Conservation (phyloP, 2,113 vertebrate genomes). For the Pyrgilauda ruficollis region DNA sequence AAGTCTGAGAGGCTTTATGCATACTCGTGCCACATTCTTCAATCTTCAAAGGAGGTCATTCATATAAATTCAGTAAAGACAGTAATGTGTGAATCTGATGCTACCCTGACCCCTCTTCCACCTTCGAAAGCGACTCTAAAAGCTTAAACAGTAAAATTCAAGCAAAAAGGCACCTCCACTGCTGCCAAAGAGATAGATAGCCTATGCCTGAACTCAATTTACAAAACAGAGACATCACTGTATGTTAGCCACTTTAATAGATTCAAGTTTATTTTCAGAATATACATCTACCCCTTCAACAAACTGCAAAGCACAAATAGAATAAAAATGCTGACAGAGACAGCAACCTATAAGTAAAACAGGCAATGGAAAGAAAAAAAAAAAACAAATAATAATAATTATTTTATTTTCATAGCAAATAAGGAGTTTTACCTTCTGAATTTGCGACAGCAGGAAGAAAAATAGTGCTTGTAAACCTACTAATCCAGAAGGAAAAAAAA, state of each 20-base stretch:
- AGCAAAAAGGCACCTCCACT: slow-evolving; percentile 71
- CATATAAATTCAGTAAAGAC: slow-evolving; percentile 83
- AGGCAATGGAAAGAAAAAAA: slow-evolving; percentile 17
- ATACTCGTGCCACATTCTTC: slow-evolving; percentile 67
- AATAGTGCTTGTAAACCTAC: neutral
- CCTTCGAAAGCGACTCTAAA: slow-evolving; percentile 75
- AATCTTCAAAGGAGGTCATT: slow-evolving; percentile 80
- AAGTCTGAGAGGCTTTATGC: slow-evolving; percentile 57
- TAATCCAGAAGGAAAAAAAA: slow-evolving; percentile 15
- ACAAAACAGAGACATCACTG: slow-evolving; percentile 80
- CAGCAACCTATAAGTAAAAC: slow-evolving; percentile 39
- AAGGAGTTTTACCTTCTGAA: neutral
- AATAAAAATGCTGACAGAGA: slow-evolving; percentile 63
- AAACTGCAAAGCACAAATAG: slow-evolving; percentile 66
- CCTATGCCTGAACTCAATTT: slow-evolving; percentile 80
- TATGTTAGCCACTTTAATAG: slow-evolving; percentile 79
- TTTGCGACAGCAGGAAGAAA: neutral
- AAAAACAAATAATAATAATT: slow-evolving; percentile 33
- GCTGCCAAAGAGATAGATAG: slow-evolving; percentile 83
- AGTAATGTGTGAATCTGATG: slow-evolving; percentile 79
- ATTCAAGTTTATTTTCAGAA: slow-evolving; percentile 80
- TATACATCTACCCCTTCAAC: slow-evolving; percentile 72
- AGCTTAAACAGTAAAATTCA: slow-evolving; percentile 80
- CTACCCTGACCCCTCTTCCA: slow-evolving; percentile 76
- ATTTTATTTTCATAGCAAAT: neutral